Evolutionary conservation across 2,113 vertebrate species (phyloP).

Genomic region (Aleadryas rufinucha): DNA sequence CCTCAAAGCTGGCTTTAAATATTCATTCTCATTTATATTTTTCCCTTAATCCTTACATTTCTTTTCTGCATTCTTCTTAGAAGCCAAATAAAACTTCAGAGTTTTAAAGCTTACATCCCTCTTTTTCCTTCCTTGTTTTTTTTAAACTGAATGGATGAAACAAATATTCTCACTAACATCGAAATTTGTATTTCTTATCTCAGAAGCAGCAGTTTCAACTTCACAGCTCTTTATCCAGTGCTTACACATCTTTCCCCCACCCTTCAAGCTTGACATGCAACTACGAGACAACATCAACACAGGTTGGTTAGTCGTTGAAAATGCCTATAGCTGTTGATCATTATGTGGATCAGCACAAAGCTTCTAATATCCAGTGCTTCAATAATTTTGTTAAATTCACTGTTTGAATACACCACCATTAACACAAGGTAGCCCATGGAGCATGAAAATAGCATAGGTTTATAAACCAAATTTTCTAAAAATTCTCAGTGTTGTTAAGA

Average conservation of each 20-base stretch:
- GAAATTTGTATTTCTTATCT: not conserved
- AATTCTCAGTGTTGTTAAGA: not conserved
- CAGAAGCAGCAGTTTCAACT: not conserved
- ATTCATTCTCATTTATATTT: slow-evolving; percentile 47
- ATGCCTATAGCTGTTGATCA: not conserved
- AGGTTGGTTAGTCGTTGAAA: not conserved
- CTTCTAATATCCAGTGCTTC: not conserved
- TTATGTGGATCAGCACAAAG: not conserved
- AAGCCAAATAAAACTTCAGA: not conserved
- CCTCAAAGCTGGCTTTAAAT: slow-evolving; percentile 14
- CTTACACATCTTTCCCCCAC: not conserved
- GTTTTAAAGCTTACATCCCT: not conserved
- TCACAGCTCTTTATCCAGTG: not conserved
- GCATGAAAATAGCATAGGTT: not conserved
- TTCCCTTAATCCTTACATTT: slow-evolving; percentile 21
- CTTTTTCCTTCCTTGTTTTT: not conserved
- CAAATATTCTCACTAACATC: not conserved
- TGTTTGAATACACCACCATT: not conserved
- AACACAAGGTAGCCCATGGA: not conserved
- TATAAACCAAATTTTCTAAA: not conserved
- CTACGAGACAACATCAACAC: not conserved
- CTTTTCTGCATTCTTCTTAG: not conserved
- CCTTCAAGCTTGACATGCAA: not conserved
- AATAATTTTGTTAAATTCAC: not conserved
- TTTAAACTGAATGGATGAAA: not conserved